Conservation (phyloP, 2,797 vertebrate genomes). For the Muscicapa comitata region DNA sequence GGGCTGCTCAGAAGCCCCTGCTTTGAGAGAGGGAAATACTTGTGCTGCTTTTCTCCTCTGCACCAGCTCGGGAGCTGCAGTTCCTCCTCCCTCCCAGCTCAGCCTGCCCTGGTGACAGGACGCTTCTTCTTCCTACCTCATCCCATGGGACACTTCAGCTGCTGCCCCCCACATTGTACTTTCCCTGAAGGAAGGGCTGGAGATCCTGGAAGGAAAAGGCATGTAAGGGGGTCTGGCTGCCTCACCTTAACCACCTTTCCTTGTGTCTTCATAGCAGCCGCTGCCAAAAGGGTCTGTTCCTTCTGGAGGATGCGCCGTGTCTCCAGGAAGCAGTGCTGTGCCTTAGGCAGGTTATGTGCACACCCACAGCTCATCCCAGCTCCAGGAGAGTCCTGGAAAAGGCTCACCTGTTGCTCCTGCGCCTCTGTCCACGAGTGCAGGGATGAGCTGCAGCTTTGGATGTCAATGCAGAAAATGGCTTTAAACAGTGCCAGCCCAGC, state of each 20-base stretch:
- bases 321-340: neutral
- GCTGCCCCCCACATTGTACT: neutral
- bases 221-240: fast-evolving
- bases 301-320: fast-evolving
- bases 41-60: neutral
- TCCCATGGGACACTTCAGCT: neutral
- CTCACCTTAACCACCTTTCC: neutral
- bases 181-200: neutral
- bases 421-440: neutral
- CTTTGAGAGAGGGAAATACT: neutral
- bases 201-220: neutral
- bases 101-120: neutral
- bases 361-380: neutral
- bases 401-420: fast-evolving
- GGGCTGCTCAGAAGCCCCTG: neutral
- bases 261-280: neutral
- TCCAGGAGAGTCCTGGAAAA: neutral
- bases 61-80: neutral
- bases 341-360: neutral
- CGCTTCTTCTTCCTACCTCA: neutral
- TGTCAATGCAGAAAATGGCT: neutral
- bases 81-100: neutral
- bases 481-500: neutral
- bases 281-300: neutral
- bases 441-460: neutral